A percentile compares a stretch with the other conserved stretches of the same genome.
These are phyloP conservation scores for Silurus meridionalis DNA, from an alignment of 2,113 vertebrate genomes.

Conservation along the genomic window DNA sequence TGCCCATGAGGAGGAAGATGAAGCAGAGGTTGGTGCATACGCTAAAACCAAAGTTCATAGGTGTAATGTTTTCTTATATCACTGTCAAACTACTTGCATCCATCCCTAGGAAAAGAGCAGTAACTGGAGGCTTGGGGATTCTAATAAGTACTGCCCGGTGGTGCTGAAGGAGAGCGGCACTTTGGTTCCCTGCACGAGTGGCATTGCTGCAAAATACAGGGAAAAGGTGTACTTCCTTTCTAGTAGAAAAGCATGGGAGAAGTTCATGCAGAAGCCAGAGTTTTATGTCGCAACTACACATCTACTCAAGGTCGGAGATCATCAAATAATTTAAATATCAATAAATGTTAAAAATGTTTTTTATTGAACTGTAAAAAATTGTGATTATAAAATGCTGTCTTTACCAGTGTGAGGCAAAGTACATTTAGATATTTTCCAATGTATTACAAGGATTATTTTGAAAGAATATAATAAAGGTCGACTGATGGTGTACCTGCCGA, in stretches of 20 bases:
- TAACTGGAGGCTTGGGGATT: constrained; percentile 81
- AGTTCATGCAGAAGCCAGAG: constrained; percentile 81
- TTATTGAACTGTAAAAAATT: too few relatives aligned
- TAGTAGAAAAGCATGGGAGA: constrained; percentile 74
- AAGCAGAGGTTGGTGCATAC: constrained; percentile 64
- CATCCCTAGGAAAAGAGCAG: constrained; percentile 57
- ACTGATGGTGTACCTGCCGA: too few relatives aligned
- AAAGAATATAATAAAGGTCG: too few relatives aligned
- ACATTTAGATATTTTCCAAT: too few relatives aligned
- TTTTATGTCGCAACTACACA: constrained; percentile 75
- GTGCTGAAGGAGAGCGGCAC: constrained; percentile 80
- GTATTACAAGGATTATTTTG: too few relatives aligned
- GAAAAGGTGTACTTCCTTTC: constrained; percentile 88
- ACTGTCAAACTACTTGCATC: neutral
- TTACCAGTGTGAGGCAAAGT: too few relatives aligned
- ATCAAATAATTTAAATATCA: neutral
- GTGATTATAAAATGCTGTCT: too few relatives aligned
- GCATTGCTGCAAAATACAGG: constrained; percentile 81
- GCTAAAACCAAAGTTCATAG: neutral
- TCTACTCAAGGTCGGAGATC: constrained; percentile 78
- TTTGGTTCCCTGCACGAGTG: constrained; percentile 75
- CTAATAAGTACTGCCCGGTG: constrained; percentile 89
- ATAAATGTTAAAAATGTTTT: neutral
- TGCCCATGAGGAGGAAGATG: constrained; percentile 64
- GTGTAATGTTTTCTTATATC: neutral